Conservation (phyloP, 2,113 vertebrate species). For the Zosterops lateralis region DNA sequence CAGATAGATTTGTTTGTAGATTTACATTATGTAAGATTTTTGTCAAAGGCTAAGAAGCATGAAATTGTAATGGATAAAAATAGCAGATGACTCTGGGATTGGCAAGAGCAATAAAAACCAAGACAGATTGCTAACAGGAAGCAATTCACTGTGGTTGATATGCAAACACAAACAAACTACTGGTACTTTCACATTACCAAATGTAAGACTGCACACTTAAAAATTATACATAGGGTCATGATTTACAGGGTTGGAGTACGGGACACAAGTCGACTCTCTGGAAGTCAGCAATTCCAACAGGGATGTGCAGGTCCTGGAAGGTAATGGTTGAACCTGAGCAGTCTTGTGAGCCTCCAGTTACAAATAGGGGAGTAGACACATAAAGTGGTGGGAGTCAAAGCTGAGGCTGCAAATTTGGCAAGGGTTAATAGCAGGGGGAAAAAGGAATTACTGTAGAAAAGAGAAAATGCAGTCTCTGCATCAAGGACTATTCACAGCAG, state of each 20-base stretch:
- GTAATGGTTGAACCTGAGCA: background rate
- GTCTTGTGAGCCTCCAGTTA: background rate
- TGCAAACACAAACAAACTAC: background rate
- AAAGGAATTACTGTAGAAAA: background rate
- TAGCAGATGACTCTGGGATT: background rate
- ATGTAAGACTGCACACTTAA: background rate
- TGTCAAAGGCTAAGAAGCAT: background rate
- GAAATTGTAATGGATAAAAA: background rate
- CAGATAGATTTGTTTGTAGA: background rate
- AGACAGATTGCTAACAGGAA: background rate
- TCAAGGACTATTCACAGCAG: background rate
- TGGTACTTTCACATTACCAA: background rate
- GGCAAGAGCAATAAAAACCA: background rate
- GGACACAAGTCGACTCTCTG: background rate
- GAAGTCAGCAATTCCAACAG: background rate
- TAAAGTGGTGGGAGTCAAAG: background rate
- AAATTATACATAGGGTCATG: accelerated
- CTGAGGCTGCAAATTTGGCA: background rate
- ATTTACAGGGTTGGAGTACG: background rate
- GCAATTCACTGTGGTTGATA: background rate
- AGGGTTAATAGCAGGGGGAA: background rate
- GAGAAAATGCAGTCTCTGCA: background rate
- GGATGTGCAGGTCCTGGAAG: background rate
- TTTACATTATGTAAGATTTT: background rate
- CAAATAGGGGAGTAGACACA: background rate